Evolutionary conservation across 2,888 invertebrate genomes (phyloP), one percentile per base, ranked within the genome.

Genomic region (Dasypolia templi): DNA sequence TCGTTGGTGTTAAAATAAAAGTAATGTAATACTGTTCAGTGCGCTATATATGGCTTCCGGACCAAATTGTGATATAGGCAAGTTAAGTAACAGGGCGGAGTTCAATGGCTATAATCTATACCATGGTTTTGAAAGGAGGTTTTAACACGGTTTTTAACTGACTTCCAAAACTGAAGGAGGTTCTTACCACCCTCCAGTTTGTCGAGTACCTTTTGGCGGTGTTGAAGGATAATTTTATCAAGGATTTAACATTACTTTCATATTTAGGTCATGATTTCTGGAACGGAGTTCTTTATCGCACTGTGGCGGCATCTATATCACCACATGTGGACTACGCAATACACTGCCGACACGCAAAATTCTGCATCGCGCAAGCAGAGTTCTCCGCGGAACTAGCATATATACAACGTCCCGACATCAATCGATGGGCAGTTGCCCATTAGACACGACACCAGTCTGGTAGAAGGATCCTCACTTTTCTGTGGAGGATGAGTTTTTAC

Each of bases 41-140:
- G 9, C 9, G 44, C 62, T 17, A n/a, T 46, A 14, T 72, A 72
- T 0, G 83, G 84, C 64, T 83, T 83, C 83, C 0, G 46, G 22
- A 67, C 83, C 58, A 74, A 84, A 81, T 81, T 71, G 68, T 68
- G 70, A 71, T 71, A 66, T 61, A 58, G 62, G 55, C 32, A 59
- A 39, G 66, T 35, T 76, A 12, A 63, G 32, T 65, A 53, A 56
- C 39, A 46, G 32, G 53, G n/a, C 56, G 22, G 4, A 29, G 65
- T 65, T 71, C 53, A 55, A 71, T 77, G 71, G 71, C 9, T 71
- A n/a, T n/a, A 35, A 26, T 26, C 29, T 17, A 46, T 56, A 61
- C 61, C 32, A 22, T 56, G n/a, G 44, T n/a, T 73, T 14, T n/a
- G n/a, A 12, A 19, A 0, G 44, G 26, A 11, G n/a, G 11, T n/a